These are phyloP conservation scores for Pseudomyrmex sp. DNA, from an alignment of 1,140 invertebrate species.

Conservation along the genomic window DNA sequence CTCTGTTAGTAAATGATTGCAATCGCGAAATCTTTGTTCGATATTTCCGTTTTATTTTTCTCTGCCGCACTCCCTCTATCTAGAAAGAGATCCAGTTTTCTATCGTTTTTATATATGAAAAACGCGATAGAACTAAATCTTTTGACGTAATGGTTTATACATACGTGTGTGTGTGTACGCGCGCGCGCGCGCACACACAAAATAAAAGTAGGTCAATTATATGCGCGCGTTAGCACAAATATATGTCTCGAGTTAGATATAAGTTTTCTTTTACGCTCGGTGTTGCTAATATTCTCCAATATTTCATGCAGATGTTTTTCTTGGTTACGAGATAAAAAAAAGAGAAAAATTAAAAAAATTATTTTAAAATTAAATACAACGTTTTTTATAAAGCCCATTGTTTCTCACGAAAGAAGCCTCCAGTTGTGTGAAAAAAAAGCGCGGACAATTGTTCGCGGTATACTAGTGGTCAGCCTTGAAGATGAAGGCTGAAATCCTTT, in stretches of 20 bases:
- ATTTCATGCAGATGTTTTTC: neutral
- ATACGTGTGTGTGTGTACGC: no score
- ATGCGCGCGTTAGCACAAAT: neutral
- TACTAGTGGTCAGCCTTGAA: conserved; percentile 73
- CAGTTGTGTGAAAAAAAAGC: conserved; percentile 54
- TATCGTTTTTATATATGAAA: conserved; percentile 35
- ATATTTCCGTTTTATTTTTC: neutral
- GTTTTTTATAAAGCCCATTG: neutral
- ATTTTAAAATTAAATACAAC: conserved; percentile 14
- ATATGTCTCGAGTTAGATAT: neutral
- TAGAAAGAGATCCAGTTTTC: conserved; percentile 35
- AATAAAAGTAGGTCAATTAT: conserved; percentile 48
- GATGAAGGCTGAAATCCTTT: conserved; percentile 78
- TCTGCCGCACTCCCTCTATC: neutral
- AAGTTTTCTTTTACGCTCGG: conserved; percentile 18
- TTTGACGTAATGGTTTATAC: conserved; percentile 8
- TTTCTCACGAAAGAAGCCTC: conserved; percentile 8
- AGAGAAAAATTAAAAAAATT: no score
- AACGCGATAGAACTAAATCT: conserved; percentile 30
- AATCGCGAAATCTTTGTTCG: conserved; percentile 50
- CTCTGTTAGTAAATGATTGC: conserved; percentile 46
- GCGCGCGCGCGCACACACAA: neutral
- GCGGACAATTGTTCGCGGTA: conserved; percentile 62
- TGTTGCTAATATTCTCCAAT: neutral
- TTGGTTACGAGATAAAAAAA: no score